Evolutionary conservation across 2,888 invertebrate genomes (phyloP).

Genomic region (Pteria penguin): DNA sequence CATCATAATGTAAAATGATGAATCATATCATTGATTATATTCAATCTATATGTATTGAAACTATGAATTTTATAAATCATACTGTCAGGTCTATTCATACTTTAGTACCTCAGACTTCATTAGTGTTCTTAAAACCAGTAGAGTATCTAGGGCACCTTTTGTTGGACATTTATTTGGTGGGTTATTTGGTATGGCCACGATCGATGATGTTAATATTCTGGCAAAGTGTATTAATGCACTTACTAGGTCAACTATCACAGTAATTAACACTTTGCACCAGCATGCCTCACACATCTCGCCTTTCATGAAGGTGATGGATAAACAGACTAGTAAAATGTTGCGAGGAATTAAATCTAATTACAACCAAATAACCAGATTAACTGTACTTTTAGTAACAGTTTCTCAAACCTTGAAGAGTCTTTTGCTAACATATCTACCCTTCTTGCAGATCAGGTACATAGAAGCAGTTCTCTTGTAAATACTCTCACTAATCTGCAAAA

Average conservation of each 20-base stretch:
- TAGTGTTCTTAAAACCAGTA: too few relatives aligned
- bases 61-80: too few relatives aligned
- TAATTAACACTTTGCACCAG: slow-evolving; percentile 9
- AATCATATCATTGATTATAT: too few relatives aligned
- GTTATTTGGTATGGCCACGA: slow-evolving; percentile 33
- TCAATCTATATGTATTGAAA: too few relatives aligned
- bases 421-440: slow-evolving; percentile 22
- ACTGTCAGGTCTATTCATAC: too few relatives aligned
- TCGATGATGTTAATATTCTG: slow-evolving; percentile 26
- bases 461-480: slow-evolving; percentile 8
- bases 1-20: too few relatives aligned
- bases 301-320: slow-evolving; percentile 20
- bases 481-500: slow-evolving; percentile 8
- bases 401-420: background rate
- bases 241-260: background rate
- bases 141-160: too few relatives aligned
- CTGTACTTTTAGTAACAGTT: background rate
- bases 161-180: too few relatives aligned
- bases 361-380: background rate
- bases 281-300: slow-evolving; percentile 26
- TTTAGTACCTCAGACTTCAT: too few relatives aligned
- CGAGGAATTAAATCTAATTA: slow-evolving; percentile 16
- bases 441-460: slow-evolving; percentile 25
- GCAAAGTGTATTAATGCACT: slow-evolving; percentile 32
- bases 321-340: slow-evolving; percentile 24